These are phyloP conservation scores for Athetis lepigone DNA, from an alignment of 2,888 invertebrate species.

Conservation along the genomic window DNA sequence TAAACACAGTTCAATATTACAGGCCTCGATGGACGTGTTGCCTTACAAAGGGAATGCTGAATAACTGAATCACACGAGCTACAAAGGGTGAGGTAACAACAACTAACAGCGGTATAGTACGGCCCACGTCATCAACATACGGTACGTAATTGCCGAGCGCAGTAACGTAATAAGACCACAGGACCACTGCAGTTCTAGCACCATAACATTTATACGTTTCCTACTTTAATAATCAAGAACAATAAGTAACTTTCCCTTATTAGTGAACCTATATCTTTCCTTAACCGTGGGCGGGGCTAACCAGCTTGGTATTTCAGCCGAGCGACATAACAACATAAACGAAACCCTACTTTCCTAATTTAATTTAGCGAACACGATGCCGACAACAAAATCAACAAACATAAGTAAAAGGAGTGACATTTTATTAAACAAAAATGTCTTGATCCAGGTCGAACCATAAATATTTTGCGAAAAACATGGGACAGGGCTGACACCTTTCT, in stretches of 20 bases:
- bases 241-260: not conserved
- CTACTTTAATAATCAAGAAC: not conserved
- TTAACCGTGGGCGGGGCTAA: not conserved
- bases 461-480: slow-evolving; percentile 38
- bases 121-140: slow-evolving; percentile 21
- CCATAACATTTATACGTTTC: not conserved
- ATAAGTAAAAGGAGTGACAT: slow-evolving; percentile 38
- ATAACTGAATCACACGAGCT: slow-evolving; percentile 41
- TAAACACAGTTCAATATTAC: slow-evolving; percentile 11
- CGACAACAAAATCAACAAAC: slow-evolving; percentile 7
- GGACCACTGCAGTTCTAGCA: not conserved
- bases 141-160: slow-evolving; percentile 23
- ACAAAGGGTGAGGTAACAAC: slow-evolving; percentile 12
- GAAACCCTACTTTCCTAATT: not conserved
- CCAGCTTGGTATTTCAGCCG: not conserved
- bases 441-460: slow-evolving; percentile 37
- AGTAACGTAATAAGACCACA: not conserved
- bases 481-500: slow-evolving; percentile 39
- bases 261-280: not conserved
- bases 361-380: slow-evolving; percentile 13
- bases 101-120: not conserved
- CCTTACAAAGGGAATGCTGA: slow-evolving; percentile 37
- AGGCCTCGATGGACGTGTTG: slow-evolving; percentile 15
- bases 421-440: slow-evolving; percentile 31
- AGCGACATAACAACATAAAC: slow-evolving; percentile 10